Base-by-base conservation (phyloP, 1,140 invertebrate species). In the Drosophila elegans region DNA sequence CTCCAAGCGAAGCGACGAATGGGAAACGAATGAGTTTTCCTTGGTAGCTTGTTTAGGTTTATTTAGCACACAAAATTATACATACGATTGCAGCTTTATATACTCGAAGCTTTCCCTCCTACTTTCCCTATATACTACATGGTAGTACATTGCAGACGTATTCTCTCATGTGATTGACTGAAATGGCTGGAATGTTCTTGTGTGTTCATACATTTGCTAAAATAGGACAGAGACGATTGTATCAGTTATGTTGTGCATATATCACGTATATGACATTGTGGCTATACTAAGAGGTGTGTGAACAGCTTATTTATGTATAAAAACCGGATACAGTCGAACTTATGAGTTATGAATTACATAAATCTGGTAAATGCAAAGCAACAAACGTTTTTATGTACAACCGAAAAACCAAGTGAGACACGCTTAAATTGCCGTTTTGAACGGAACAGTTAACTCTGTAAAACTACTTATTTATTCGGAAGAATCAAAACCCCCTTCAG, bases 21-120 rank as follows among this genome's bases (percentile, higher is more conserved):
- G 84, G 82, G 82, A 83, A 88, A 89, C 84, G 84, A 89, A 89
- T 88, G 85, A 89, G 85, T 89, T 89, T 60, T 52, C 46, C 78
- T 71, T 80, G 72, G 67, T 57, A 80, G 56, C 73, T 61, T 88
- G 84, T 88, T 88, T 88, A 88, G 84, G 84, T 89, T 88, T 88
- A 88, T 89, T 88, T 89, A 80, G 84, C 73, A 71, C 48, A 63
- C 67, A 62, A 59, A 88, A 77, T 76, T 51, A 64, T 59, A 76
- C 54, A 75, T 60, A 86, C 49, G 61, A 27, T n/a, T 38, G 45
- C 36, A 52, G 32, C 46, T 13, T 42, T 66, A 72, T 49, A 59
- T 62, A 69, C 38, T 51, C 5, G 44, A 39, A 56, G 29, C 51
- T 41, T 56, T 41, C 51, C 36, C 67, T 57, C 66, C 64, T 29